A percentile compares a stretch with the other conserved stretches of the same genome.
phyloP scores from a whole-genome alignment of 2,888 invertebrate genomes.

The Drosophila macrothrix region DNA sequence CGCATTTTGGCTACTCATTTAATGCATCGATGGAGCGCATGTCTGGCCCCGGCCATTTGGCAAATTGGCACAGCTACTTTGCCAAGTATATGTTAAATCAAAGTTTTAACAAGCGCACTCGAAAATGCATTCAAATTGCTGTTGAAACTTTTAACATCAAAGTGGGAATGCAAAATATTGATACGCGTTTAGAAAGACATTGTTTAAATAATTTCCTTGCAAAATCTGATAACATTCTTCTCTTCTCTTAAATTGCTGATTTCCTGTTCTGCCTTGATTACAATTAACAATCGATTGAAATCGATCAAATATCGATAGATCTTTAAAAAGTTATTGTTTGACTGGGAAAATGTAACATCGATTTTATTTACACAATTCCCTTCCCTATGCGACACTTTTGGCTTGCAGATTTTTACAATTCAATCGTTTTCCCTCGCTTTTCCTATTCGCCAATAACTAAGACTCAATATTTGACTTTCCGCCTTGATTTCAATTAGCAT shows the following conservation, averaged over 20 bases:
- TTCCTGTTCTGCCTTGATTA: neutral
- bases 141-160: slow-evolving; percentile 1
- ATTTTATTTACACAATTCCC: neutral
- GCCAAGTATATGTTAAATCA: slow-evolving; percentile 11
- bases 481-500: slow-evolving; percentile 44
- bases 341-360: neutral
- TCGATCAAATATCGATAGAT: neutral
- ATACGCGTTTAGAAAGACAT: neutral
- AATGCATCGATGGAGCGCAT: slow-evolving; percentile 45
- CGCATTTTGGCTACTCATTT: slow-evolving; percentile 46
- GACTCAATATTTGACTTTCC: slow-evolving; percentile 4
- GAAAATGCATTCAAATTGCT: slow-evolving; percentile 5
- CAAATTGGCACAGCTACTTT: slow-evolving; percentile 27
- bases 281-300: neutral
- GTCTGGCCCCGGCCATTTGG: slow-evolving; percentile 43
- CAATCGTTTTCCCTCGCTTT: neutral
- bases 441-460: neutral
- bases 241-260: neutral
- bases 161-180: neutral
- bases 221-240: neutral
- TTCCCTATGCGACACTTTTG: neutral
- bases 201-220: neutral
- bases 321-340: neutral
- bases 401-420: neutral
- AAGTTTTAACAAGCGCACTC: slow-evolving; percentile 19